These are phyloP conservation scores for Lucifuga dentata DNA, from an alignment of 2,113 vertebrate genomes.

Conservation along the genomic window DNA sequence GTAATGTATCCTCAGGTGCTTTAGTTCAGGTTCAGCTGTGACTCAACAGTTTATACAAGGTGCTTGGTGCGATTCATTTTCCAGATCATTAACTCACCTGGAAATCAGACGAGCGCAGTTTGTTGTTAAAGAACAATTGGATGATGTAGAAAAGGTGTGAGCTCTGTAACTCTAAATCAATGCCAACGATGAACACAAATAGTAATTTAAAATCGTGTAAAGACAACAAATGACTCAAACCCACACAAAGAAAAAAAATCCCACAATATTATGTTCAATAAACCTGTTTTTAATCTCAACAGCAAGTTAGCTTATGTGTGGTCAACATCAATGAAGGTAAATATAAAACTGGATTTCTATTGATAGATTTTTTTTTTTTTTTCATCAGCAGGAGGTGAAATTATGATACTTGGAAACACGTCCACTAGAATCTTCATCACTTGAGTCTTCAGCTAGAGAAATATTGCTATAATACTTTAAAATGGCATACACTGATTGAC, in stretches of 20 bases:
- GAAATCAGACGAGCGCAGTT: conserved; percentile 31
- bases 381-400: conserved; percentile 80
- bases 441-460: conserved; percentile 83
- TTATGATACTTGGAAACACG: conserved; percentile 79
- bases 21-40: conserved; percentile 38
- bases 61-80: conserved; percentile 54
- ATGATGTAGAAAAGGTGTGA: conserved; percentile 20
- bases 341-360: conserved; percentile 81
- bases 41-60: conserved; percentile 57
- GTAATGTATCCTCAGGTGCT: conserved; percentile 7
- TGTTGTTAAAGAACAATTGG: conserved; percentile 36
- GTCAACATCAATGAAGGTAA: conserved; percentile 83
- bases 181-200: too few species aligned
- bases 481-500: conserved; percentile 84
- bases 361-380: conserved; percentile 69
- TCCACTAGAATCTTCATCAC: conserved; percentile 80
- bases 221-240: background rate
- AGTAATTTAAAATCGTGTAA: too few species aligned
- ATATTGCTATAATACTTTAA: conserved; percentile 98
- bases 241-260: conserved; percentile 10
- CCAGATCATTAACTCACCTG: conserved; percentile 51
- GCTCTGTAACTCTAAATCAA: background rate
- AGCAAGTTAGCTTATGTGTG: conserved; percentile 89
- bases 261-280: conserved; percentile 72
- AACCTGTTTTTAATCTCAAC: conserved; percentile 86